A percentile compares a stretch with the other conserved stretches of the same genome.
phyloP scores from a whole-genome alignment of 92 coral and sea anemone genomes.

The Plumapathes pennacea region DNA sequence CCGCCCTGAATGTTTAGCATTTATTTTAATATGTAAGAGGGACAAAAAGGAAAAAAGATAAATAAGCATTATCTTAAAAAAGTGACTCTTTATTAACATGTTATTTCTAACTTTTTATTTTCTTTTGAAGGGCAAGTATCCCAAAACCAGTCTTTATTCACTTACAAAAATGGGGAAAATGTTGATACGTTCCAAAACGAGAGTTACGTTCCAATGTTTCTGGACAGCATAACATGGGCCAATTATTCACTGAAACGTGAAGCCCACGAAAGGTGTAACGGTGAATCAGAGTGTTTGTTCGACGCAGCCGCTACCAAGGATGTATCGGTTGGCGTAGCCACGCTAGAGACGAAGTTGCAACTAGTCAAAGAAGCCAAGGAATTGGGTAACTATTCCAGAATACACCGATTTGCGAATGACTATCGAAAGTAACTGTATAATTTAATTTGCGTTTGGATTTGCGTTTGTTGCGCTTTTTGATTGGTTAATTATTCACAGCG shows the following conservation, averaged over 20 bases:
- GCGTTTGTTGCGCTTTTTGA: too few species aligned
- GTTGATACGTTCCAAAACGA: constrained; percentile 13
- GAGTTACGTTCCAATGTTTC: constrained; percentile 64
- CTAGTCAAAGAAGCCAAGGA: constrained; percentile 45
- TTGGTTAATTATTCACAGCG: too few species aligned
- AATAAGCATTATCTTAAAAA: too few species aligned
- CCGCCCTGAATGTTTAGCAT: too few species aligned
- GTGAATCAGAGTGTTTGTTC: constrained; percentile 49
- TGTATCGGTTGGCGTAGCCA: constrained; percentile 48
- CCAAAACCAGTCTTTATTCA: constrained; percentile 37
- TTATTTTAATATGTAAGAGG: too few species aligned
- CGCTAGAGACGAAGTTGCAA: constrained; percentile 26
- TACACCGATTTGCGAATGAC: too few species aligned
- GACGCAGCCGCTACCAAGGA: constrained; percentile 68
- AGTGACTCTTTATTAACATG: too few species aligned
- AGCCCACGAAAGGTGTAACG: constrained; percentile 47
- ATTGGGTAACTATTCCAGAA: constrained; percentile 60
- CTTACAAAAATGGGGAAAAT: constrained; percentile 39
- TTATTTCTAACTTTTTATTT: too few species aligned
- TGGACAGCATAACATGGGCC: constrained; percentile 41
- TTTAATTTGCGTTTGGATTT: too few species aligned
- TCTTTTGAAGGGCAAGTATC: constrained; percentile 51
- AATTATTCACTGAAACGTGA: constrained; percentile 8
- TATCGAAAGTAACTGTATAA: too few species aligned
- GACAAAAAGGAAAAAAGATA: too few species aligned